Conservation (phyloP, 2,888 invertebrate genomes). For the Hoplodrina blanda region DNA sequence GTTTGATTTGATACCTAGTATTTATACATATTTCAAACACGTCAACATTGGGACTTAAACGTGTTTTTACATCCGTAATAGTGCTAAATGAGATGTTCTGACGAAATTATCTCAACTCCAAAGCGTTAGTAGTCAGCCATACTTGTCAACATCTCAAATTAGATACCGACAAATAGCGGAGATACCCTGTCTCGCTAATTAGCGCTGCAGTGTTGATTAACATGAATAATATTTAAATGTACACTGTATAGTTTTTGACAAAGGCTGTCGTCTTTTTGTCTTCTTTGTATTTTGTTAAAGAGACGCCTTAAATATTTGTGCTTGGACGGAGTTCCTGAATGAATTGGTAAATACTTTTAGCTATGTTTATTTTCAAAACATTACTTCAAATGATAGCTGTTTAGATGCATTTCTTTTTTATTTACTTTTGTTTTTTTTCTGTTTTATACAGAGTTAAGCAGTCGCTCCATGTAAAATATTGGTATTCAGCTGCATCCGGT, state of each 20-base stretch:
- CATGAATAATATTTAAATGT: conserved; percentile 57
- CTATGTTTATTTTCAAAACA: background rate
- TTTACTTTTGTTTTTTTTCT: no score
- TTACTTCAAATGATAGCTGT: background rate
- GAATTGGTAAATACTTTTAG: background rate
- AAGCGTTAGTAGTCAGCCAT: conserved; percentile 26
- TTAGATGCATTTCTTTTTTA: no score
- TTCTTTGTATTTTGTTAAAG: conserved; percentile 17
- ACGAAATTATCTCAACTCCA: conserved; percentile 34
- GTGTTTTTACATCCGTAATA: no score
- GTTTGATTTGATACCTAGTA: no score
- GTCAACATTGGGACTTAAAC: no score
- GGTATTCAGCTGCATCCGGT: no score
- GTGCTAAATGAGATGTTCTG: background rate
- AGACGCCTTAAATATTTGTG: conserved; percentile 37
- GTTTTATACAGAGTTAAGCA: no score
- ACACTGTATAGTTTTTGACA: conserved; percentile 49
- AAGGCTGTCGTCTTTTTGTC: conserved; percentile 34
- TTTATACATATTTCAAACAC: no score
- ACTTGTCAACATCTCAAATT: conserved; percentile 76
- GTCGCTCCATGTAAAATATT: no score
- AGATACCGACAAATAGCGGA: conserved; percentile 76
- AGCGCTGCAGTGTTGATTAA: conserved; percentile 64
- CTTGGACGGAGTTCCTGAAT: background rate
- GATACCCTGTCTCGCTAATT: conserved; percentile 73